Conservation (phyloP, 2,888 invertebrate genomes). For the Metopia argyrocephala region DNA sequence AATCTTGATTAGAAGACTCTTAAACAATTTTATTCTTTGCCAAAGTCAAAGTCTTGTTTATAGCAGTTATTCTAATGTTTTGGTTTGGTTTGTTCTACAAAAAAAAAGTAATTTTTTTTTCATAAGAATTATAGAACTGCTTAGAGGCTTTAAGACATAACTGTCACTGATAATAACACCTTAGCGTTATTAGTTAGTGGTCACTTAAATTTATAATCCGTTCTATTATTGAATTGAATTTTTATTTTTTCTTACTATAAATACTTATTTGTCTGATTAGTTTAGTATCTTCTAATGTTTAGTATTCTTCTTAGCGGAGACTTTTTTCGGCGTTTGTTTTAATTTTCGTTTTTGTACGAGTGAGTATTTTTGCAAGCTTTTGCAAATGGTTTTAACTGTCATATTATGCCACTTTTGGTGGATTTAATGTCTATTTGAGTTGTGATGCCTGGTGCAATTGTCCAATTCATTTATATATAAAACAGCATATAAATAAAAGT, state of each 20-base stretch:
- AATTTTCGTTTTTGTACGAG: constrained; percentile 18
- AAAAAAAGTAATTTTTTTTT: constrained; percentile 51
- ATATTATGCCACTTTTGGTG: constrained; percentile 54
- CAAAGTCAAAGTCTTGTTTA: constrained; percentile 6
- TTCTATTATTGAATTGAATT: constrained; percentile 50
- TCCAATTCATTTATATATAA: constrained; percentile 37
- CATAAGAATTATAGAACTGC: constrained; percentile 33
- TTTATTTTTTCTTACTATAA: too few relatives aligned
- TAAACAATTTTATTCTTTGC: constrained; percentile 39
- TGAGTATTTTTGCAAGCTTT: constrained; percentile 15
- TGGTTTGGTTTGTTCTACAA: constrained; percentile 22
- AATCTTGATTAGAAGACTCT: constrained; percentile 36
- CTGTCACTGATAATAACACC: constrained; percentile 60
- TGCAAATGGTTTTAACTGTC: constrained; percentile 44
- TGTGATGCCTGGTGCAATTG: constrained; percentile 28
- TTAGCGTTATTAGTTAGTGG: constrained; percentile 23
- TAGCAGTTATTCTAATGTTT: not conserved
- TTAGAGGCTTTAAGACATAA: constrained; percentile 58
- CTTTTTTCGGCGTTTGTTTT: not conserved
- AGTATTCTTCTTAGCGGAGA: constrained; percentile 12
- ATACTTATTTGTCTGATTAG: not conserved
- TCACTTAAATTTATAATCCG: constrained; percentile 57
- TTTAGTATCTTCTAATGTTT: not conserved
- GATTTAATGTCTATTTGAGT: constrained; percentile 19
- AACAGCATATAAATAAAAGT: not conserved